Conservation (phyloP, 2,888 invertebrate species). For the Melanostoma mellinum region DNA sequence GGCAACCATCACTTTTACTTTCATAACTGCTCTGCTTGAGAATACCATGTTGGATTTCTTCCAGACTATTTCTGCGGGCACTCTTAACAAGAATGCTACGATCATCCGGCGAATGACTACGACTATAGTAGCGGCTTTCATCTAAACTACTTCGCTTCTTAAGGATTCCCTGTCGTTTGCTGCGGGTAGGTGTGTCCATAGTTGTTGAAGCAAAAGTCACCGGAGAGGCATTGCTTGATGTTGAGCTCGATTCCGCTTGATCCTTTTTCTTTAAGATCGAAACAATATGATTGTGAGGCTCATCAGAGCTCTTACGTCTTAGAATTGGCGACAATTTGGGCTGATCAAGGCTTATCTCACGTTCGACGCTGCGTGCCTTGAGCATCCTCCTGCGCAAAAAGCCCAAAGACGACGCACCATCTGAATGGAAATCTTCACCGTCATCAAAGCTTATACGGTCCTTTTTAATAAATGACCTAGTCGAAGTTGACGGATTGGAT, state of each 20-base stretch:
- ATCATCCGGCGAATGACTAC: conserved; percentile 82
- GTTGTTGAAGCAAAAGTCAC: conserved; percentile 92
- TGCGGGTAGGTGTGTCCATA: conserved; percentile 85
- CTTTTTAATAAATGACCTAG: conserved; percentile 74
- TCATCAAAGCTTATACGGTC: conserved; percentile 74
- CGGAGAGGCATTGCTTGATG: conserved; percentile 85
- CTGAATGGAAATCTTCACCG: conserved; percentile 60
- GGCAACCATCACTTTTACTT: conserved; percentile 85
- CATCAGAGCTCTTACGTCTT: conserved; percentile 82
- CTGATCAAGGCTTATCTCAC: conserved; percentile 75
- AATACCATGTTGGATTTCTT: conserved; percentile 86
- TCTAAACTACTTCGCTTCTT: conserved; percentile 93
- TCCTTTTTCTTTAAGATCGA: conserved; percentile 89
- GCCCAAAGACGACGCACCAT: conserved; percentile 66
- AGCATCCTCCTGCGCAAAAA: conserved; percentile 75
- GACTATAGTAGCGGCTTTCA: conserved; percentile 83
- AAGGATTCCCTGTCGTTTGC: conserved; percentile 89
- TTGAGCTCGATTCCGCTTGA: conserved; percentile 81
- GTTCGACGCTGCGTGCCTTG: conserved; percentile 76
- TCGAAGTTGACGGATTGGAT: conserved; percentile 71
- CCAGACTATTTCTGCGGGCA: conserved; percentile 81
- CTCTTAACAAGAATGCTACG: conserved; percentile 81
- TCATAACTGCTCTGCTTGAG: conserved; percentile 90
- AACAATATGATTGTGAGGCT: conserved; percentile 82
- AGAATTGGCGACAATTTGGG: conserved; percentile 77